Conservation (phyloP, 2,113 vertebrate species). For the Gallinago paraguaiae region DNA sequence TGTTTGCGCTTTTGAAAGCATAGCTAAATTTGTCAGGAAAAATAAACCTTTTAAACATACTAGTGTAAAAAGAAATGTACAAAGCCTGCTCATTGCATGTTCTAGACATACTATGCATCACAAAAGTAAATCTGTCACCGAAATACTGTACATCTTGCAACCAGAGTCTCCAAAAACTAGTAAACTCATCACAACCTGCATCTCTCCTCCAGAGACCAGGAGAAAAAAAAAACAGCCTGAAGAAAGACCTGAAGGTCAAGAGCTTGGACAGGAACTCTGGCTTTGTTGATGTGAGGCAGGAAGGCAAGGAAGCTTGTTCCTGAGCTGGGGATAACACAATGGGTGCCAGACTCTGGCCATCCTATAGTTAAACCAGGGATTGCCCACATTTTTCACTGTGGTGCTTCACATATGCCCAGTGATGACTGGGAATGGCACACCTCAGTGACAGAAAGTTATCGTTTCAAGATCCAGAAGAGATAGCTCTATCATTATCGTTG, state of each 20-base stretch:
- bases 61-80: not conserved
- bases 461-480: not conserved
- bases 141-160: not conserved
- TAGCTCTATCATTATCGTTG: not conserved
- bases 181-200: not conserved
- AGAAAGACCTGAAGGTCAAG: not conserved
- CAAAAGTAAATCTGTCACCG: not conserved
- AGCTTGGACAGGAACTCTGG: not conserved
- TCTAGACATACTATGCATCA: not conserved
- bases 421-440: not conserved
- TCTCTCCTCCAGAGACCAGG: not conserved
- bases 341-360: not conserved
- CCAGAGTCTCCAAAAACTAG: not conserved
- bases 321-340: not conserved
- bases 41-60: conserved; percentile 14
- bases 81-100: not conserved
- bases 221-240: not conserved
- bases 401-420: not conserved
- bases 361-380: not conserved
- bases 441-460: not conserved
- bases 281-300: not conserved
- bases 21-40: conserved; percentile 42
- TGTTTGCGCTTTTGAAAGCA: conserved; percentile 43
- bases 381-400: not conserved
- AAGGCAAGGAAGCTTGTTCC: not conserved